Conservation (phyloP, 2,113 vertebrate species). For the Ictalurus furcatus region DNA sequence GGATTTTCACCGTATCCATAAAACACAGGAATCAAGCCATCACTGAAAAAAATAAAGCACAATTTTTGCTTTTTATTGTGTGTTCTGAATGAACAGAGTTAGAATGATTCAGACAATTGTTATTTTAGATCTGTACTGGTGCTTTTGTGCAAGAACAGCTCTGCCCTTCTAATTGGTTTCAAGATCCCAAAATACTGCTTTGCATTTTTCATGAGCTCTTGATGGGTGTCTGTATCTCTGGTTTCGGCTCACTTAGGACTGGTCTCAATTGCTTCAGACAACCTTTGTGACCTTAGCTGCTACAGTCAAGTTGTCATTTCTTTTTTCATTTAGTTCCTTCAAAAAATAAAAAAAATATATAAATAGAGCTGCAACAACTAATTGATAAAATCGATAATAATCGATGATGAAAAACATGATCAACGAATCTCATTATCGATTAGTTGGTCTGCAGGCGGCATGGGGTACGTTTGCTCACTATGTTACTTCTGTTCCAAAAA, state of each 20-base stretch:
- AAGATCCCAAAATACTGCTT: slow-evolving; percentile 69
- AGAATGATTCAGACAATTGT: background rate
- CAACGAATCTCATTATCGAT: too few species aligned
- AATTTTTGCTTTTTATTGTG: background rate
- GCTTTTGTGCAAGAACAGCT: slow-evolving; percentile 56
- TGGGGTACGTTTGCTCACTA: too few species aligned
- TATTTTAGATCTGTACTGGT: background rate
- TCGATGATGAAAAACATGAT: too few species aligned
- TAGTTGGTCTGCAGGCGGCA: too few species aligned
- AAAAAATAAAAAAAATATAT: too few species aligned
- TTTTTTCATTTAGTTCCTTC: background rate
- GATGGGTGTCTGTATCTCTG: slow-evolving; percentile 64
- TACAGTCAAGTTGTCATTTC: slow-evolving; percentile 44
- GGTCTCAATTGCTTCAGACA: slow-evolving; percentile 56
- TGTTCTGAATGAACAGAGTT: background rate
- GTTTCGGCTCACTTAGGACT: slow-evolving; percentile 58
- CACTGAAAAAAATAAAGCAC: background rate
- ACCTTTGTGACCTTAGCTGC: slow-evolving; percentile 63
- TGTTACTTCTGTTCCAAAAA: too few species aligned
- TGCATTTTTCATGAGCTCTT: slow-evolving; percentile 73
- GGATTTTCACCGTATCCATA: background rate
- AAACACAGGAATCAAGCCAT: background rate
- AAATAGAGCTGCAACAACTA: too few species aligned
- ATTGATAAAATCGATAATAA: too few species aligned
- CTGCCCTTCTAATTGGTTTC: slow-evolving; percentile 60